Base-by-base conservation (phyloP, 2,888 invertebrate genomes). In the Mesochorus sp. region DNA sequence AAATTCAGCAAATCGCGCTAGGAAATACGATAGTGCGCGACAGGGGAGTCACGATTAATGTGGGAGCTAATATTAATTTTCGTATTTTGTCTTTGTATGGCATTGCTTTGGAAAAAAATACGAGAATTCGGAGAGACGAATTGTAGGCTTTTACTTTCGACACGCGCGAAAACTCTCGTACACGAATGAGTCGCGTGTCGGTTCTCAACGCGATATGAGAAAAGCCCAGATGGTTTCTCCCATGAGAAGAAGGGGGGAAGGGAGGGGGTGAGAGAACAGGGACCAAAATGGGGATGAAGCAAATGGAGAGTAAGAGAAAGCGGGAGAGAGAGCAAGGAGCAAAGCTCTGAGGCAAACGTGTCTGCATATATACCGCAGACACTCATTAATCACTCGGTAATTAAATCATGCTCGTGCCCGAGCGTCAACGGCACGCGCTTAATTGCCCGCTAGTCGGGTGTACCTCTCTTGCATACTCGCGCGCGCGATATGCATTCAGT, bases 331-430 rank as follows among this genome's bases (percentile, higher is more conserved):
- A 21, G 42, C n/a, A 74, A 49, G n/a, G n/a, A n/a, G 55, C 59
- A 53, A 76, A 49, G 71, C 68, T 44, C 17, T n/a, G n/a, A 24
- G 17, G 12, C 19, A n/a, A 49, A 17, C 37, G 24, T 8, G 49
- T 49, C 8, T n/a, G 14, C 64, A 42, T 72, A 61, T 79, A 55
- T 57, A 71, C 66, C 75, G 71, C 78, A 21, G 81, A 78, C 79
- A 84, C 82, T 82, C 85, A 84, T 86, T 86, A 86, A 86, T 86
- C 85, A 85, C 80, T 75, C 71, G 82, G 83, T 87, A 86, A 87
- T 87, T 85, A 85, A 85, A 86, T 86, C 85, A 85, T 84, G 82
- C 84, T 84, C 82, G 80, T 81, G 83, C 72, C n/a, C 37, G 72
- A 80, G 81, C 84, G 84, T 85, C 85, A 84, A 85, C 83, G 82